Evolutionary conservation across 1,140 invertebrate genomes (phyloP).

Genomic region (Pseudobourletiella spinata): DNA sequence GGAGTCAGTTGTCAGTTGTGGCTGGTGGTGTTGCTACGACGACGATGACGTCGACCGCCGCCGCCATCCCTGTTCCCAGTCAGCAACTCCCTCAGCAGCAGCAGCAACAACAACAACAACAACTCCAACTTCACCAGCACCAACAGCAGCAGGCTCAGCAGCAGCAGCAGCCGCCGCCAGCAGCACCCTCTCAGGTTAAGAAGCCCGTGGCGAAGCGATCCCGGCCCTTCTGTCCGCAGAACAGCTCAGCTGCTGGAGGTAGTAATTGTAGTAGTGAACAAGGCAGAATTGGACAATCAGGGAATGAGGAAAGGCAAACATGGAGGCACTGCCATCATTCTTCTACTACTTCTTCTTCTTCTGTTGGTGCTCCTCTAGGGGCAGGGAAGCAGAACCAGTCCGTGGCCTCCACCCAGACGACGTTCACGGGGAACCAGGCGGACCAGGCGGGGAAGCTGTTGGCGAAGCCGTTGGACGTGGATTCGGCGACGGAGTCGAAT

Average conservation of each 20-base stretch:
- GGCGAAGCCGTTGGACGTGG: constrained; percentile 58
- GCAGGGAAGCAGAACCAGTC: constrained; percentile 23
- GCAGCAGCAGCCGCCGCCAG: constrained; percentile 45
- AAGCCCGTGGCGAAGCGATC: constrained; percentile 31
- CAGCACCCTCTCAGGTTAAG: constrained; percentile 36
- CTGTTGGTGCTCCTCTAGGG: background rate
- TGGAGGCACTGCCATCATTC: constrained; percentile 15
- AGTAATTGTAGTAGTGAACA: constrained; percentile 7
- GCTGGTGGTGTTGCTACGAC: too few relatives aligned
- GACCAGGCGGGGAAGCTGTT: background rate
- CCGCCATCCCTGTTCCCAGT: background rate
- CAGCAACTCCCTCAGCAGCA: background rate
- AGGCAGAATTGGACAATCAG: constrained; percentile 16
- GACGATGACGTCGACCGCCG: background rate
- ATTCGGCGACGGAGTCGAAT: constrained; percentile 95
- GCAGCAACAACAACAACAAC: constrained; percentile 1
- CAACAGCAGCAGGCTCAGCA: constrained; percentile 45
- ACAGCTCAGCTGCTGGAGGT: background rate
- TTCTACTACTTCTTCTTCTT: constrained; percentile 3
- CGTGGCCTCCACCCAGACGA: constrained; percentile 33
- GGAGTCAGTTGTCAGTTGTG: too few relatives aligned
- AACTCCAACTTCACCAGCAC: constrained; percentile 39
- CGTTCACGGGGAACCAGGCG: constrained; percentile 14
- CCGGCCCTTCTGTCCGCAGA: constrained; percentile 28
- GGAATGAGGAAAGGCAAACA: constrained; percentile 31